These are phyloP conservation scores for Dolichallabes microphthalmus DNA, from an alignment of 2,113 vertebrate species.

Conservation along the genomic window DNA sequence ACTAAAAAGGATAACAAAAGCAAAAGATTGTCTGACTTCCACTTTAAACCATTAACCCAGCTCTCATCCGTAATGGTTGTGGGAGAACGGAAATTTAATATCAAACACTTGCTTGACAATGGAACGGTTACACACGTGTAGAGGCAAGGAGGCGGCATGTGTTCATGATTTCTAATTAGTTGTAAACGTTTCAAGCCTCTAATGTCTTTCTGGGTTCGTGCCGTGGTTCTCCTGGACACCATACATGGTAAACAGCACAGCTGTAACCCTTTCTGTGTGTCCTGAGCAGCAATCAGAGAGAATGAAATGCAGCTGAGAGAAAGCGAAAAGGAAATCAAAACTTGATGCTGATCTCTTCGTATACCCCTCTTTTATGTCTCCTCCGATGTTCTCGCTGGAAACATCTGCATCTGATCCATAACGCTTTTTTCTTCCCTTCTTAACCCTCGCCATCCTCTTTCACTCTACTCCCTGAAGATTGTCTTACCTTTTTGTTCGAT, in stretches of 20 bases:
- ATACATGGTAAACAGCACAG: background rate
- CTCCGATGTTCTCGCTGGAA: background rate
- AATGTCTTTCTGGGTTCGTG: background rate
- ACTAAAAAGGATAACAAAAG: background rate
- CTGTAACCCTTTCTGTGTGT: background rate
- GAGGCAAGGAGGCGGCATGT: background rate
- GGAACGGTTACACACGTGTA: background rate
- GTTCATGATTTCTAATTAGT: background rate
- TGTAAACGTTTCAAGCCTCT: background rate
- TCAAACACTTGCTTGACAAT: no score
- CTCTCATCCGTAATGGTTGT: background rate
- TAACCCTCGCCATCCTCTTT: background rate
- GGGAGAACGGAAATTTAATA: background rate
- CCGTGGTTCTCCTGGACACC: background rate
- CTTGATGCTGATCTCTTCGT: background rate
- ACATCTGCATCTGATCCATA: background rate
- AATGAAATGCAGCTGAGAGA: slow-evolving; percentile 1
- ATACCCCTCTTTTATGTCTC: background rate
- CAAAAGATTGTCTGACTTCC: background rate
- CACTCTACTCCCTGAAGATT: background rate
- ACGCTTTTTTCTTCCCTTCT: background rate
- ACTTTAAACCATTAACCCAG: background rate
- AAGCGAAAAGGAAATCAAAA: background rate
- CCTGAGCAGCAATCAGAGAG: background rate
- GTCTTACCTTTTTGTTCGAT: background rate